phyloP scores from a whole-genome alignment of 2,888 invertebrate species.

The Ophion ellenae region DNA sequence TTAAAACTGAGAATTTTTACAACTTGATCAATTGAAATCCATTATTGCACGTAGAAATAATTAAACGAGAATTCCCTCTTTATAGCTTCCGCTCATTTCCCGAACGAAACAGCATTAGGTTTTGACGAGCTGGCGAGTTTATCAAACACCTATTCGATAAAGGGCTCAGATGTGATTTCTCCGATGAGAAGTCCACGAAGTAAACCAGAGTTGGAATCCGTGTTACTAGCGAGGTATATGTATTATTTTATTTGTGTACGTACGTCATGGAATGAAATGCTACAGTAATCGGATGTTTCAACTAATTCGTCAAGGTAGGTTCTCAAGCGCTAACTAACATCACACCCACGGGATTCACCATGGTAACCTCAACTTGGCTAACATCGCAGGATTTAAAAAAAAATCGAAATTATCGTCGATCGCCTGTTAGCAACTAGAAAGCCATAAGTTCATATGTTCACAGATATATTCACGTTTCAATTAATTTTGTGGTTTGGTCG shows the following conservation, averaged over 20 bases:
- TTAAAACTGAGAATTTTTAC: neutral
- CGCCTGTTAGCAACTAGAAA: neutral
- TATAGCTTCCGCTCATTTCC: neutral
- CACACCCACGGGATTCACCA: neutral
- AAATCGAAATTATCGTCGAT: constrained; percentile 12
- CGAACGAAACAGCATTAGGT: neutral
- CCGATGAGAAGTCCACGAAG: no score
- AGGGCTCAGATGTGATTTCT: no score
- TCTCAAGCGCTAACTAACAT: neutral
- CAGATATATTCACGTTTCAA: neutral
- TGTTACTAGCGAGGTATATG: no score
- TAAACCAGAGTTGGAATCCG: no score
- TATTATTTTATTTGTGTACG: no score
- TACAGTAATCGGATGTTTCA: neutral
- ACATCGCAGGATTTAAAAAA: neutral
- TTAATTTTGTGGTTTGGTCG: neutral
- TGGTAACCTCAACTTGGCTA: neutral
- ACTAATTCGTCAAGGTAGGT: neutral
- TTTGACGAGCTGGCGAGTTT: no score
- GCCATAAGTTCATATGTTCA: neutral
- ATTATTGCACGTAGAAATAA: neutral
- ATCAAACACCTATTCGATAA: no score
- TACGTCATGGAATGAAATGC: neutral
- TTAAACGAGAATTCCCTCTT: neutral
- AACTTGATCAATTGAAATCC: neutral